Conservation (phyloP, 2,113 vertebrate genomes). For the Zosterops lateralis region DNA sequence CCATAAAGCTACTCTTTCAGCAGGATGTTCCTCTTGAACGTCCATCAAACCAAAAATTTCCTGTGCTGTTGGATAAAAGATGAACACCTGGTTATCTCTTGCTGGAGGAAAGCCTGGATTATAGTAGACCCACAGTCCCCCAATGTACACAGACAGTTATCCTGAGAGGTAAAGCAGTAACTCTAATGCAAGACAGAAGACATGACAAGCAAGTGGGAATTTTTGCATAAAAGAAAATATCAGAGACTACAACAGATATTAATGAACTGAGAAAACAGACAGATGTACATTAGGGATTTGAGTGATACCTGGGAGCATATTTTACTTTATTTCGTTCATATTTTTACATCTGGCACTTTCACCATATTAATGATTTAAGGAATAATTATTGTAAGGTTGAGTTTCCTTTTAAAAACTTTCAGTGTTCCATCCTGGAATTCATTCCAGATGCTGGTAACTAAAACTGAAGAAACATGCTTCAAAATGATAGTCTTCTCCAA, state of each 20-base stretch:
- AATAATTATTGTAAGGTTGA: constrained; percentile 77
- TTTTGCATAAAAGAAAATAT: constrained; percentile 62
- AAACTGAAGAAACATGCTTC: constrained; percentile 74
- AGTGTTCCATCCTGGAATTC: constrained; percentile 79
- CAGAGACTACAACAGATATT: constrained; percentile 45
- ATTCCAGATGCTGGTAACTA: constrained; percentile 83
- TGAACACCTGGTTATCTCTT: background rate
- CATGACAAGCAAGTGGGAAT: constrained; percentile 54
- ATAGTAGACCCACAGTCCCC: background rate
- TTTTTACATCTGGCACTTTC: constrained; percentile 67
- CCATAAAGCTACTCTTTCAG: background rate
- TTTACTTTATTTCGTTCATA: constrained; percentile 63
- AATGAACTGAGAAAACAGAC: constrained; percentile 66
- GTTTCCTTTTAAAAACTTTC: constrained; percentile 77
- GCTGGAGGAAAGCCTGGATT: background rate
- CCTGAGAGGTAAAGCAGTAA: constrained; percentile 16
- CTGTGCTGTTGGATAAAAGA: background rate
- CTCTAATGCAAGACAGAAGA: constrained; percentile 40
- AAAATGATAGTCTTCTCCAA: constrained; percentile 71
- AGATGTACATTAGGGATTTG: constrained; percentile 63
- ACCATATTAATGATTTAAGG: constrained; percentile 80
- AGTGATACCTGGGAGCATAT: constrained; percentile 64
- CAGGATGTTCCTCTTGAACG: background rate
- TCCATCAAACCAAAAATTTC: background rate
- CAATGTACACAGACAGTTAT: background rate